Evolutionary conservation across 92 coral and sea anemone genomes (phyloP), one percentile per base, ranked within the genome.

Genomic region (Blastomussa wellsi): DNA sequence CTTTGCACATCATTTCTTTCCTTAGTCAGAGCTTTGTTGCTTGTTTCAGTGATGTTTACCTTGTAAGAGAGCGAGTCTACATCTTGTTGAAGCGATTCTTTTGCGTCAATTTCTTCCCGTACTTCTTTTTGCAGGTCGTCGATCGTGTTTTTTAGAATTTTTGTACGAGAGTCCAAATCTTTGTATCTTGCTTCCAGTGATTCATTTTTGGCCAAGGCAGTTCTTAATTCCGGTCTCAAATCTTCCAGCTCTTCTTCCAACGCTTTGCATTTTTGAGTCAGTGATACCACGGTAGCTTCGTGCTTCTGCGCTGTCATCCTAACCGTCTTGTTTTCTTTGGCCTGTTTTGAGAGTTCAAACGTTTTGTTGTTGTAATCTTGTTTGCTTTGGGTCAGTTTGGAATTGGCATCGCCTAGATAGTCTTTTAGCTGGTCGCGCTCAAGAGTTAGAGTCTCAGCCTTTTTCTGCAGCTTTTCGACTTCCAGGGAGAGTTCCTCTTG

Each of bases 371-470:
- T 94, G 79, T 79, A 72, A 44, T 82, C 89, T 47, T 90, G 91
- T 64, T 94, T 93, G 39, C 84, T 86, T 49, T 83, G 84, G 19
- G 86, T 85, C 37, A 91, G 89, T 60, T 72, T 88, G 24, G 84
- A 83, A 79, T 88, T 90, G 32, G 91, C 89, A 70, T 90, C 89
- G 36, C 82, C 55, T 10, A 92, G 95, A 39, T 72, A 76, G 32
- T 82, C 84, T 77, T 88, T 94, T 68, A 92, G 80, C 35, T 88
- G 93, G 77, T 92, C 94, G 68, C 95, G 92, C 70, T 94, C 93
- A 74, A 62, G 91, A 39, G 90, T 90, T 76, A 92, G 67, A 13
- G 91, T 88, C 6, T 92, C 95, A 0, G 92, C 84, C 84, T 83
- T 83, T 13, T 82, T 87, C 78, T 90, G 94, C 47, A 94, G 89